These are phyloP conservation scores for Orthosia incerta DNA, from an alignment of 2,888 invertebrate species.

Conservation along the genomic window DNA sequence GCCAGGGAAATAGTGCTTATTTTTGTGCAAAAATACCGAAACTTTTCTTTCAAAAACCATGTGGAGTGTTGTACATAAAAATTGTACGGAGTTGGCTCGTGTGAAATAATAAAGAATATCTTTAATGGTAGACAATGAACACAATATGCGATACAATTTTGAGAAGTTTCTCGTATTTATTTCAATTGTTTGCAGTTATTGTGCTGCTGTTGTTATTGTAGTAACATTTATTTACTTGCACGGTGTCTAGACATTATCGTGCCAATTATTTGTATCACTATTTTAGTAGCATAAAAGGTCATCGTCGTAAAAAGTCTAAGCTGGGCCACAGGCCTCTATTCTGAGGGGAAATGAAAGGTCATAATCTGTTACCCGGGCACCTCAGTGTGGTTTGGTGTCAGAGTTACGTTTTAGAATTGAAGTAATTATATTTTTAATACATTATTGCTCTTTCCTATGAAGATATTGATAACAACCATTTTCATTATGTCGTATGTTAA, in stretches of 20 bases:
- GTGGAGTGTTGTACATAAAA: constrained; percentile 30
- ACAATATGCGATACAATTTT: constrained; percentile 21
- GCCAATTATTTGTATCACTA: neutral
- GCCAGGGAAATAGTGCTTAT: constrained; percentile 44
- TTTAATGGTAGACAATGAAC: constrained; percentile 30
- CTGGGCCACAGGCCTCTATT: too few species aligned
- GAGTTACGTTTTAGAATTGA: too few species aligned
- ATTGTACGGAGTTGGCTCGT: constrained; percentile 21
- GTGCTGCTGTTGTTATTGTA: neutral
- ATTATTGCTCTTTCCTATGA: neutral
- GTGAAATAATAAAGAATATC: constrained; percentile 43
- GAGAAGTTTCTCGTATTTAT: constrained; percentile 24
- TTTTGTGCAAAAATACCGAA: constrained; percentile 54
- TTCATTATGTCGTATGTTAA: too few species aligned
- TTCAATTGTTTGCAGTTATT: constrained; percentile 17
- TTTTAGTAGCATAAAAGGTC: too few species aligned
- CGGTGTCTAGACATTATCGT: neutral
- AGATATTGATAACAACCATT: neutral
- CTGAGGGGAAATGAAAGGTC: too few species aligned
- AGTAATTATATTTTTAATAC: neutral
- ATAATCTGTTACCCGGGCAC: too few species aligned
- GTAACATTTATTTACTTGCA: neutral
- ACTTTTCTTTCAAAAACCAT: constrained; percentile 51
- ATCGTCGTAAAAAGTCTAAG: too few species aligned
- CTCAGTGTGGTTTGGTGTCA: too few species aligned